Base-by-base conservation (phyloP, 1,140 invertebrate genomes). In the Melitaea cinxia region DNA sequence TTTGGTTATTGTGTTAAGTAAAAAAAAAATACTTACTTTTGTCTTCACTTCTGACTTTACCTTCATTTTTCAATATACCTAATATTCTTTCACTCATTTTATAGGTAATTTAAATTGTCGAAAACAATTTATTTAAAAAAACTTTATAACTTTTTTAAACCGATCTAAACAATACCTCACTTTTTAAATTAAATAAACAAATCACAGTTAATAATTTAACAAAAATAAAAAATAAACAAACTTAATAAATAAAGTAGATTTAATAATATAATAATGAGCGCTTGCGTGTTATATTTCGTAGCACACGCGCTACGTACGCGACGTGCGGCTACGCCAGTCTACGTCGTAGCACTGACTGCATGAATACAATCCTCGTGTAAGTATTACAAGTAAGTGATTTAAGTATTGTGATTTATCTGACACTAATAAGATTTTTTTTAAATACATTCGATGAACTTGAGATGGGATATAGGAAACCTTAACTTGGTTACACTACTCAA, bases 341-440 rank as follows among this genome's bases (percentile, higher is more conserved):
- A 80, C 82, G 79, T 64, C 78, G 82, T 83, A 85, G 77, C 73
- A 85, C 82, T 85, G 82, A 50, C 62, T 73, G 68, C 60, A 56
- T 17, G 14, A 59, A 21, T n/a, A 17, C 15, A 30, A 4, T 49
- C 39, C 17, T 5, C 39, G 42, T 12, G 24, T 4, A 21, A 56
- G 19, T 7, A 24, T 21, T 56, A 15, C 35, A 35, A 6, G 14
- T 53, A 53, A 28, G 4, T 53, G n/a, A 9, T 12, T 45, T 5
- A 45, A 45, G 17, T 6, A 6, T n/a, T 14, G 1, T 37, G 4
- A 37, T 37, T 37, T 14, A 37, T 37, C 12, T 14, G n/a, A 37
- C 3, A 37, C 12, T 37, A 37, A 2, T 3, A 37, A n/a, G 4
- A 15, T n/a, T 37, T 14, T n/a, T 0, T 37, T 14, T n/a, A 37